phyloP scores from a whole-genome alignment of 1,140 invertebrate genomes.

The Drosophila serrata region DNA sequence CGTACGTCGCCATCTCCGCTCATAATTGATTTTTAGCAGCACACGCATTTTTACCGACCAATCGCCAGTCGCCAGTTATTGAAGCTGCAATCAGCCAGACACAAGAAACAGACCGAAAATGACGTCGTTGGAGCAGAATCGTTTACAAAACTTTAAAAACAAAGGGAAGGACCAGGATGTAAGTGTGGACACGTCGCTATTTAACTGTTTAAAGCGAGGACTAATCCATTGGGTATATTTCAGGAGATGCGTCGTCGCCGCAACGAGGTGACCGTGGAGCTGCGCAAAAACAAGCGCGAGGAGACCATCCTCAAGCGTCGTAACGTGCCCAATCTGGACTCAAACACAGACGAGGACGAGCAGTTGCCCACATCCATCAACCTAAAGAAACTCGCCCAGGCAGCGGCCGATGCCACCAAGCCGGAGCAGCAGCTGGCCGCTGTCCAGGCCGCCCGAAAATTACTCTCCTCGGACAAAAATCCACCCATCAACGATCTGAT shows the following conservation, averaged over 20 bases:
- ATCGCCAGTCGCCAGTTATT: conserved; percentile 1
- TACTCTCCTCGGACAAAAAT: conserved; percentile 98
- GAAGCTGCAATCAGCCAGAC: conserved; percentile 28
- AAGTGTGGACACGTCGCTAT: conserved; percentile 87
- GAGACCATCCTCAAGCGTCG: conserved; percentile 97
- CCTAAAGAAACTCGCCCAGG: conserved; percentile 89
- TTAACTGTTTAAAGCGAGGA: not conserved
- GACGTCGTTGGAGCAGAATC: conserved; percentile 85
- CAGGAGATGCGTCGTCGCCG: conserved; percentile 98
- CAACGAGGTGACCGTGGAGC: conserved; percentile 97
- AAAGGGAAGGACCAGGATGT: conserved; percentile 99
- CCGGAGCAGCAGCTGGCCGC: conserved; percentile 91
- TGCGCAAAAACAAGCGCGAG: conserved; percentile 98
- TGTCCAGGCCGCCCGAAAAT: conserved; percentile 95
- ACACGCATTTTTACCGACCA: conserved; percentile 26
- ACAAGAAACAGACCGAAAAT: conserved; percentile 53
- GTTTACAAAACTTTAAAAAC: conserved; percentile 97
- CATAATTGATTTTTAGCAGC: conserved; percentile 29
- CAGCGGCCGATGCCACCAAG: conserved; percentile 90
- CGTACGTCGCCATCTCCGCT: conserved; percentile 35
- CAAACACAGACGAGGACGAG: conserved; percentile 93
- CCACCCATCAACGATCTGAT: conserved; percentile 99
- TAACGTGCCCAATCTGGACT: conserved; percentile 95
- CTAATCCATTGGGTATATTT: conserved; percentile 1
- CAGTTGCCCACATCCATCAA: conserved; percentile 85